These are phyloP conservation scores for Crotalus horridus DNA, from an alignment of 2,113 vertebrate species.

Conservation along the genomic window DNA sequence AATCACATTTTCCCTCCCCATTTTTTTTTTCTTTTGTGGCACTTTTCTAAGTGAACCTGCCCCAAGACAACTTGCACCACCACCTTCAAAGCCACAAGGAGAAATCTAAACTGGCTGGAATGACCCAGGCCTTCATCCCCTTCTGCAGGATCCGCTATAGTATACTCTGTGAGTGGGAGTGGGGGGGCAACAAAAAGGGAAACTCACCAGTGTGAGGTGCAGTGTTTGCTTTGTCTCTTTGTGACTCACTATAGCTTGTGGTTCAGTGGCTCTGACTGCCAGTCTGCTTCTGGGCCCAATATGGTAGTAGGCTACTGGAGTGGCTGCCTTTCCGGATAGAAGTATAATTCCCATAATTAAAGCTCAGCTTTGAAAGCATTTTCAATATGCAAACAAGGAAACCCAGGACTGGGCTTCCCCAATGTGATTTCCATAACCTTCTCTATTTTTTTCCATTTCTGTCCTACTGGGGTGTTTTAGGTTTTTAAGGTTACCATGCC, in stretches of 20 bases:
- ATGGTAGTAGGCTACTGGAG: background rate
- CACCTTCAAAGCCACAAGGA: background rate
- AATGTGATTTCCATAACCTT: background rate
- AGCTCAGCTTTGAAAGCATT: background rate
- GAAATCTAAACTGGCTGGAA: background rate
- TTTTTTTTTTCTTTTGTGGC: background rate
- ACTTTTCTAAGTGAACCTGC: background rate
- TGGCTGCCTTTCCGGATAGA: background rate
- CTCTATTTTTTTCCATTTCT: background rate
- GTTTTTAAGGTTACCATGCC: background rate
- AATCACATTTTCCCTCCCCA: background rate
- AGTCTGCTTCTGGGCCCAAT: background rate
- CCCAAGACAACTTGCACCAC: background rate
- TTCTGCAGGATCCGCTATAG: background rate
- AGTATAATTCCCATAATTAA: background rate
- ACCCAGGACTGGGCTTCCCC: background rate
- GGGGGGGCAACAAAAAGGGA: background rate
- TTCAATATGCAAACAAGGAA: background rate
- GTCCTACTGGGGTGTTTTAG: background rate
- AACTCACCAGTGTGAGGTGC: background rate
- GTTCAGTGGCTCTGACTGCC: background rate
- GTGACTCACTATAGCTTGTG: background rate
- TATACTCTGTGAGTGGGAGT: background rate
- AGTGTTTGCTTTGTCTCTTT: background rate
- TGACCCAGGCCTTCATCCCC: background rate